These are phyloP conservation scores for Tympanoctomys barrerae DNA, from an alignment of 2,797 vertebrate species.

Conservation along the genomic window DNA sequence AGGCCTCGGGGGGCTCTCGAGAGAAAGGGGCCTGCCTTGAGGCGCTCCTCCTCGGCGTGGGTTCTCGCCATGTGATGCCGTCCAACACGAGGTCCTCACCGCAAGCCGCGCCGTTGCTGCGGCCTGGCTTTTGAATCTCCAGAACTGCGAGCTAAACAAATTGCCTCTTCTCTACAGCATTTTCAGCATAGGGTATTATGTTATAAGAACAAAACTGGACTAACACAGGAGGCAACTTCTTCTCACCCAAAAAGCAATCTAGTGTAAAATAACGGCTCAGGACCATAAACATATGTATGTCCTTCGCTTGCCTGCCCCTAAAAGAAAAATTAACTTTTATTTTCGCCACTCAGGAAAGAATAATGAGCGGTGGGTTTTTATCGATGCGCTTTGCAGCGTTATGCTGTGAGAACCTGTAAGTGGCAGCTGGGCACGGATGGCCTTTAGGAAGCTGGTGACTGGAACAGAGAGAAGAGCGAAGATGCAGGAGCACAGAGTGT, in stretches of 20 bases:
- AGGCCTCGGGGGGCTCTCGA: too few relatives aligned
- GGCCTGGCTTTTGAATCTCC: background rate
- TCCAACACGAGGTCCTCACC: background rate
- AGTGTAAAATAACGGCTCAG: background rate
- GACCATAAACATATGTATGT: background rate
- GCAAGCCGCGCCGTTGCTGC: background rate
- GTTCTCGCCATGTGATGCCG: background rate
- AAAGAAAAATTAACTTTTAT: background rate
- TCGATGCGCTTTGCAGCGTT: background rate
- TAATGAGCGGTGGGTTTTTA: background rate
- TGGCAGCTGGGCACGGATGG: background rate
- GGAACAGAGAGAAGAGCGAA: background rate
- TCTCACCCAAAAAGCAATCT: background rate
- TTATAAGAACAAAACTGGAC: background rate
- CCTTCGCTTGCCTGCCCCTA: background rate
- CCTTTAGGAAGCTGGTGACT: background rate
- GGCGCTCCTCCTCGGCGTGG: background rate
- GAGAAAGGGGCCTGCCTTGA: background rate
- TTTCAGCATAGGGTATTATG: background rate
- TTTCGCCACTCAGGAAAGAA: background rate
- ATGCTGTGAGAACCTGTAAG: background rate
- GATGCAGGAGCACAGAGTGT: background rate
- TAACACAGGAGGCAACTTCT: background rate
- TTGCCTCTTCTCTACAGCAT: background rate
- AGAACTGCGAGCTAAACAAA: background rate